These are phyloP conservation scores for Chaetodon trifasciatus DNA, from an alignment of 2,797 vertebrate genomes.

Conservation along the genomic window DNA sequence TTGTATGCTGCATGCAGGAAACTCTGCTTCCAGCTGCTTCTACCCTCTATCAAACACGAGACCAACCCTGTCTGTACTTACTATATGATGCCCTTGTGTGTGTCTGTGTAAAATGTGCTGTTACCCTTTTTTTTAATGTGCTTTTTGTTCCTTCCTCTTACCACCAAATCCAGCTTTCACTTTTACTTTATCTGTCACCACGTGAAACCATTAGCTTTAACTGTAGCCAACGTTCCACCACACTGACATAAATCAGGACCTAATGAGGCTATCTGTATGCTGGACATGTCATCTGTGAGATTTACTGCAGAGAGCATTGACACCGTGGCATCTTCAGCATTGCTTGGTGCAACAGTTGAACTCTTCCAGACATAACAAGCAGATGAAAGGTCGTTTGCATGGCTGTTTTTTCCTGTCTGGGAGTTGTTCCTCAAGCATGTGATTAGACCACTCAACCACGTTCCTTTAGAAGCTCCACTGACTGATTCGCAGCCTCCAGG, in stretches of 20 bases:
- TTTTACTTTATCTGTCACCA: constrained; percentile 12
- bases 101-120: neutral
- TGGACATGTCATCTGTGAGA: constrained; percentile 49
- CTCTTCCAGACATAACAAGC: constrained; percentile 30
- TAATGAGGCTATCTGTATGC: constrained; percentile 76
- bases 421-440: constrained; percentile 49
- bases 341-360: constrained; percentile 36
- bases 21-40: constrained; percentile 49
- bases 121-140: constrained; percentile 3
- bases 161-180: constrained; percentile 21
- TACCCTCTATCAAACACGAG: constrained; percentile 46
- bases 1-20: constrained; percentile 54
- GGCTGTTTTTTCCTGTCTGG: neutral
- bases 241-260: constrained; percentile 64
- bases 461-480: constrained; percentile 34
- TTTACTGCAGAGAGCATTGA: constrained; percentile 33
- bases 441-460: constrained; percentile 58
- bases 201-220: constrained; percentile 37
- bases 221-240: constrained; percentile 8
- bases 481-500: constrained; percentile 59
- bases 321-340: constrained; percentile 12
- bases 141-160: constrained; percentile 23
- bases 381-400: constrained; percentile 44
- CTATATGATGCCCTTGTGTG: neutral
- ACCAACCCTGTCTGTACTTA: constrained; percentile 5